Percentiles rank a stretch among this genome's conserved stretches.
phyloP scores from a whole-genome alignment of 2,113 vertebrate species.

The Nannobrachium achirus region DNA sequence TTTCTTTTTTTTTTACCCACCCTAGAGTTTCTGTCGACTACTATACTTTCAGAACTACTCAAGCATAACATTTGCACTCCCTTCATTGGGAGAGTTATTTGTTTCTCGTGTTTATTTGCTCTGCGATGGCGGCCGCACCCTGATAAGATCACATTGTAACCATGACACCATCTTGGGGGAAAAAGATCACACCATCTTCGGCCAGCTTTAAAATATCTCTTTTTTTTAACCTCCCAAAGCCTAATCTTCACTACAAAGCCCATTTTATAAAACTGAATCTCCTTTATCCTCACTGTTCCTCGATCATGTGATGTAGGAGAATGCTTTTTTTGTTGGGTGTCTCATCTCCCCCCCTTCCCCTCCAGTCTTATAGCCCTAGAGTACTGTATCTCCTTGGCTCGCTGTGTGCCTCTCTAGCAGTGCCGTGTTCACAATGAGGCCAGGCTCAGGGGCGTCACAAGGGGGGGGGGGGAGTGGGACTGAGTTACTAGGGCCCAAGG shows the following conservation, averaged over 20 bases:
- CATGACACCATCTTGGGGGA: slow-evolving; percentile 37
- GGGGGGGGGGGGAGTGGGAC: too few species aligned
- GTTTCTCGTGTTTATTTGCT: slow-evolving; percentile 62
- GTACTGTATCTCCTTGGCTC: not conserved
- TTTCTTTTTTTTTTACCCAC: slow-evolving; percentile 57
- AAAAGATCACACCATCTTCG: slow-evolving; percentile 29
- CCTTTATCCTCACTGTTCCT: slow-evolving; percentile 8
- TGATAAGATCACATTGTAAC: slow-evolving; percentile 80
- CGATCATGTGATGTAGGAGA: slow-evolving; percentile 31
- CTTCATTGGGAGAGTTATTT: slow-evolving; percentile 58
- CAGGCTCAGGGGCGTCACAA: too few species aligned
- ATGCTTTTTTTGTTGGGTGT: slow-evolving; percentile 1
- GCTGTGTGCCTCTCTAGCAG: slow-evolving; percentile 7
- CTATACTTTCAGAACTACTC: slow-evolving; percentile 56
- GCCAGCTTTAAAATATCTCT: slow-evolving; percentile 5
- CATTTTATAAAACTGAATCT: slow-evolving; percentile 39
- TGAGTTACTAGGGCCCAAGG: too few species aligned
- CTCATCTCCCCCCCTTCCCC: not conserved
- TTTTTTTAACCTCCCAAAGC: slow-evolving; percentile 4
- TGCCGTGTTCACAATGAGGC: slow-evolving; percentile 19
- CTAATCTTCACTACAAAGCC: slow-evolving; percentile 21
- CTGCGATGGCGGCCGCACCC: slow-evolving; percentile 60
- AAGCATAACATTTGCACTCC: slow-evolving; percentile 54
- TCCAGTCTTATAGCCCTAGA: slow-evolving; percentile 1
- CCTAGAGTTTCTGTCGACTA: slow-evolving; percentile 65